Percentiles rank a stretch among this genome's conserved stretches.
Conservation (phyloP, 2,797 vertebrate species). For the Arnoldichthys spilopterus region DNA sequence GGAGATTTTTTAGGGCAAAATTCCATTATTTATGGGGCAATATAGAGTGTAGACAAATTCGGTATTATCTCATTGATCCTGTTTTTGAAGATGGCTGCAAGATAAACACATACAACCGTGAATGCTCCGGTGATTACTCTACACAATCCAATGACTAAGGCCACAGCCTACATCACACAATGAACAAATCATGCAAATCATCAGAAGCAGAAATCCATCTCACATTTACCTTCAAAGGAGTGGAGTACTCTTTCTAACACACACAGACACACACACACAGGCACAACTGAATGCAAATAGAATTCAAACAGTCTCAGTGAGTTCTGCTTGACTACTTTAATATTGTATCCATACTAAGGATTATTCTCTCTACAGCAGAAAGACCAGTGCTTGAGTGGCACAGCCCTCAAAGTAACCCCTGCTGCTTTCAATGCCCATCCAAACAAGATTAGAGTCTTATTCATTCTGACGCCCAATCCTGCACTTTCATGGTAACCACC, state of each 20-base stretch:
- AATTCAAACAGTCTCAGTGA: constrained; percentile 79
- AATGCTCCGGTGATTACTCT: neutral
- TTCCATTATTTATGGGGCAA: neutral
- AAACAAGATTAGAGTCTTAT: constrained; percentile 82
- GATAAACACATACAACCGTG: neutral
- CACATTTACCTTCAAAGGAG: constrained; percentile 23
- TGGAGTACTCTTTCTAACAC: constrained; percentile 58
- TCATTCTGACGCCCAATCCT: constrained; percentile 78
- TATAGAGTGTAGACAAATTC: neutral
- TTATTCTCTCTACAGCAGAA: constrained; percentile 77
- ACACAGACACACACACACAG: constrained; percentile 69
- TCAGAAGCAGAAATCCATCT: neutral
- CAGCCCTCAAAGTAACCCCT: constrained; percentile 77
- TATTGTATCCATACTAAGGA: constrained; percentile 81
- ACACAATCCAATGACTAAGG: neutral
- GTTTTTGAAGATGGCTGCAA: neutral
- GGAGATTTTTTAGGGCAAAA: no score
- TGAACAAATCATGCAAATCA: constrained; percentile 16
- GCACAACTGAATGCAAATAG: constrained; percentile 79
- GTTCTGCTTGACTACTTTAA: constrained; percentile 82
- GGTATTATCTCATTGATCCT: neutral
- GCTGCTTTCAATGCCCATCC: constrained; percentile 79
- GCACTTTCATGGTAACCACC: constrained; percentile 76
- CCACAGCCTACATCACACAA: constrained; percentile 6
- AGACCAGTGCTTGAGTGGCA: constrained; percentile 79